Conservation (phyloP, 2,888 invertebrate species). For the Cetonia aurata region DNA sequence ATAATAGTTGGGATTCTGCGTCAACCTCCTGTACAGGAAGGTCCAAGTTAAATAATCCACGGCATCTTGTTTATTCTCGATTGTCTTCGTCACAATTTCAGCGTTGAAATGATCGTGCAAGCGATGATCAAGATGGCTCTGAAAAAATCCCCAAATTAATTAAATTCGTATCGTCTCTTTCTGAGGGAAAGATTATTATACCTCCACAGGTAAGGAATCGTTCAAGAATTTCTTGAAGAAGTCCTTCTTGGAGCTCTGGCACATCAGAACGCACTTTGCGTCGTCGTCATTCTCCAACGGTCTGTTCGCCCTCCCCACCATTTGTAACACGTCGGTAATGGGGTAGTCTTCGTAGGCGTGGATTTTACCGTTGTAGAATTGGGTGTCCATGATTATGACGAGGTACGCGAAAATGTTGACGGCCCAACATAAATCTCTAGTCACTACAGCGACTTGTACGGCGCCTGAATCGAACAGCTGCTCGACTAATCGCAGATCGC, state of each 20-base stretch:
- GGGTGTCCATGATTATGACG: conserved; percentile 98
- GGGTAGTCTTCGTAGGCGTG: conserved; percentile 98
- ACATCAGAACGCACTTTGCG: conserved; percentile 95
- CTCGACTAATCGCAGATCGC: conserved; percentile 92
- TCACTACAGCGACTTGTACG: conserved; percentile 92
- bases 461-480: conserved; percentile 94
- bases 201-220: conserved; percentile 96
- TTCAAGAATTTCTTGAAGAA: conserved; percentile 98
- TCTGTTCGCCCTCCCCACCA: conserved; percentile 96
- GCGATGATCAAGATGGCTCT: conserved; percentile 97
- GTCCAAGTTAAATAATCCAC: conserved; percentile 99
- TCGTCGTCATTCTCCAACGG: conserved; percentile 92
- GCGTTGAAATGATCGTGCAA: conserved; percentile 99
- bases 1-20: conserved; percentile 99
- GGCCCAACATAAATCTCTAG: conserved; percentile 93
- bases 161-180: neutral
- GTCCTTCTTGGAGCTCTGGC: conserved; percentile 97
- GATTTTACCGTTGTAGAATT: conserved; percentile 85
- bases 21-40: conserved; percentile 94
- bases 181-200: conserved; percentile 53
- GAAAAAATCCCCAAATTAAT: conserved; percentile 51
- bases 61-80: conserved; percentile 99
- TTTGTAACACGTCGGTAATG: conserved; percentile 96
- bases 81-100: conserved; percentile 99
- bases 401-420: conserved; percentile 91